A percentile compares a stretch with the other conserved stretches of the same genome.
phyloP scores from a whole-genome alignment of 2,113 vertebrate species.

The Sceloporus undulatus region DNA sequence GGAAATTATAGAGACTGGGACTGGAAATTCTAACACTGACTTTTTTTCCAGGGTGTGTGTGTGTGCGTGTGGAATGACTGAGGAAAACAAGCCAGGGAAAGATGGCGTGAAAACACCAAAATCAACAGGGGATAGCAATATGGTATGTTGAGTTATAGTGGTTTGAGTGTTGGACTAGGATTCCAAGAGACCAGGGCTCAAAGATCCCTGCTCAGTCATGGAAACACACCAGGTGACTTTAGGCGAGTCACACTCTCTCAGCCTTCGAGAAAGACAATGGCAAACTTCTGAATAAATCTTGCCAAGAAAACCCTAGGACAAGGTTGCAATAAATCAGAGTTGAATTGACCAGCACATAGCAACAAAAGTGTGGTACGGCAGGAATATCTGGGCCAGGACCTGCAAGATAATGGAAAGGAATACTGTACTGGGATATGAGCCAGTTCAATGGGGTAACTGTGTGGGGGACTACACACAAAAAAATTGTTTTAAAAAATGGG shows the following conservation, averaged over 20 bases:
- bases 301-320: not conserved
- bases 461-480: not conserved
- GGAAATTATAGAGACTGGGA: not conserved
- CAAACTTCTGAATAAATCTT: not conserved
- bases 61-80: too few species aligned
- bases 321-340: not conserved
- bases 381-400: too few species aligned
- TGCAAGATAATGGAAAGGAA: not conserved
- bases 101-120: not conserved
- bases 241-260: not conserved
- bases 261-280: not conserved
- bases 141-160: not conserved
- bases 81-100: not conserved
- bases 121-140: not conserved
- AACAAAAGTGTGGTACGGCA: not conserved
- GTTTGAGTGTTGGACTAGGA: not conserved
- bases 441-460: not conserved
- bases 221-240: not conserved
- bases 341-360: not conserved
- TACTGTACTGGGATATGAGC: not conserved
- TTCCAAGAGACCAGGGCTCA: not conserved
- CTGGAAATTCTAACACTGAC: not conserved
- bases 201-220: not conserved
- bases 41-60: not conserved
- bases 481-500: not conserved